These are phyloP conservation scores for Drosophila rellima DNA, from an alignment of 2,888 invertebrate species.

Conservation along the genomic window DNA sequence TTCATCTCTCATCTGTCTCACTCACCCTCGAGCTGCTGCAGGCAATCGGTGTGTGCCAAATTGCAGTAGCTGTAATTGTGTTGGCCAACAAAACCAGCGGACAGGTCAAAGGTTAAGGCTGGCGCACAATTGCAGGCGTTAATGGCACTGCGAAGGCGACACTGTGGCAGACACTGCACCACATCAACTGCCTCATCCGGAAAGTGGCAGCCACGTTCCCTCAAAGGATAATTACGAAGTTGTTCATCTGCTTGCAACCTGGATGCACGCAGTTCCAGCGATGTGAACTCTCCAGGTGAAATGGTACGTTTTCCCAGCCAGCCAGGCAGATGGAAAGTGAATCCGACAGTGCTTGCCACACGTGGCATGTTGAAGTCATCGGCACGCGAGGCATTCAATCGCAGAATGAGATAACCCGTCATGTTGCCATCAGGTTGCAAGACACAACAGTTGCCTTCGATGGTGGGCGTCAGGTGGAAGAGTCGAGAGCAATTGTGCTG, in stretches of 20 bases:
- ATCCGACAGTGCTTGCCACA: conserved; percentile 54
- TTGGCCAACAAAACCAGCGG: conserved; percentile 2
- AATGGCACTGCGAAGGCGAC: conserved; percentile 60
- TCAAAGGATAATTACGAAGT: conserved; percentile 47
- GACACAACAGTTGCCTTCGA: conserved; percentile 74
- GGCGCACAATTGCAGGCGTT: conserved; percentile 76
- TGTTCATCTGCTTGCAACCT: conserved; percentile 55
- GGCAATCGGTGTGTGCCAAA: conserved; percentile 67
- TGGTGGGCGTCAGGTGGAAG: conserved; percentile 51
- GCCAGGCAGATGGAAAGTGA: conserved; percentile 69
- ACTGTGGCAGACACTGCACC: conserved; percentile 70
- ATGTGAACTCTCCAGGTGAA: conserved; percentile 51
- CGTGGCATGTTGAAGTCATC: conserved; percentile 67
- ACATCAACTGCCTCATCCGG: conserved; percentile 58
- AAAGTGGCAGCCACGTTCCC: conserved; percentile 75
- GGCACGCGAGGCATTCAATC: conserved; percentile 67
- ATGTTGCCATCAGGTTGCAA: conserved; percentile 19
- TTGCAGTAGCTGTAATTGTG: conserved; percentile 63
- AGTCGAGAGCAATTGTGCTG: conserved; percentile 60
- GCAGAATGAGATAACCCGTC: conserved; percentile 55
- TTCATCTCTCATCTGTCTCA: too few relatives aligned
- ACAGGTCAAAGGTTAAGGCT: conserved; percentile 38
- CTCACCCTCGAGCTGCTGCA: conserved; percentile 72
- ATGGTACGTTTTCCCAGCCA: conserved; percentile 61
- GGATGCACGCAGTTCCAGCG: conserved; percentile 50